Base-by-base conservation (phyloP, 1,140 invertebrate species). In the Drosophila lacteicornis region DNA sequence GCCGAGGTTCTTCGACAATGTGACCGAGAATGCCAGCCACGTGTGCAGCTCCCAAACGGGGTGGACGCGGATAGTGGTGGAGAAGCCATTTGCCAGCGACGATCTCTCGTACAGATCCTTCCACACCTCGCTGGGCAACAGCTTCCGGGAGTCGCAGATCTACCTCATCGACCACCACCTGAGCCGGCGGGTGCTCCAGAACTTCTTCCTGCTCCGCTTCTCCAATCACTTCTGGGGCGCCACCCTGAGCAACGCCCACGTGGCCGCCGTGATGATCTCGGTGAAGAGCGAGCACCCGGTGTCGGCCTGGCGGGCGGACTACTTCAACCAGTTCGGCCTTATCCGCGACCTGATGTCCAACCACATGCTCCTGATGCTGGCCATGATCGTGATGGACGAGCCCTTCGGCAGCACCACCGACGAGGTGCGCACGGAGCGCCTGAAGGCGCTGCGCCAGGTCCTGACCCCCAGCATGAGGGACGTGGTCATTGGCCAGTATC, bases 141-240 rank as follows among this genome's bases (percentile, higher is more conserved):
- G 43, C 11, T 90, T 76, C 27, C 73, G 61, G 55, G 85, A 90
- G 65, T 67, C 86, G 0, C 81, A 90, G 43, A 91, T 90, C 45
- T 90, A 77, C n/a, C 60, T 90, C 68, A 90, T 90, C 3, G 85
- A 90, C 27, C 85, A 91, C 19, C 84, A 62, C 4, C 13, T 90
- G 6, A 82, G 75, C 42, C 71, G 75, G 3, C 50, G 59, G 33
- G 49, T 91, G 0, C 36, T 91, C 6, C 75, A 81, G 22, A 80
- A 70, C 30, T 55, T 79, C 30, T 63, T 75, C 4, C 61, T 60
- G 1, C 11, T 90, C 17, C 79, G 79, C 13, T 80, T 71, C 15
- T 56, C 65, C 5, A 90, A 90, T 47, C 38, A 33, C 12, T 55
- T 90, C 13, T 90, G 82, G 82, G 51, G 56, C 8, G 68, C 56